Evolutionary conservation across 2,113 vertebrate genomes (phyloP), one percentile per base, ranked within the genome.

Genomic region (Sturnus vulgaris): DNA sequence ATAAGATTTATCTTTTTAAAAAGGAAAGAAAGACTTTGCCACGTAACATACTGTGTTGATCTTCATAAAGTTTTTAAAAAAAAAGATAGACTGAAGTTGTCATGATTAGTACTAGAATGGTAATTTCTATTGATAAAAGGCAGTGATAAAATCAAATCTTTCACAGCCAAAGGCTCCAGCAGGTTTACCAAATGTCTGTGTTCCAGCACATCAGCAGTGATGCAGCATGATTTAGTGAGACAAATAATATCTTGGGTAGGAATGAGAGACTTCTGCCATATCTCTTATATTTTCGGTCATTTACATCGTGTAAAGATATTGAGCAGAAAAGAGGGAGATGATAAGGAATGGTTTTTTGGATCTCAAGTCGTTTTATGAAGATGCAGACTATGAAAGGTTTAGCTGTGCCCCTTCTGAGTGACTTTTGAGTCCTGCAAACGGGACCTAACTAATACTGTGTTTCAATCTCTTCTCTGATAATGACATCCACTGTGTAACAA

Each of bases 371-470:
- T 39, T 2, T 0, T 46, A 5, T 2, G 7, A 56, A 79, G 30
- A 39, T 56, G 80, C 44, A 15, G 28, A 31, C 77, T 57, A 19
- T 1, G 2, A 56, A 88, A 72, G 4, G 4, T 13, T 72, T 60
- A 28, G 30, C 30, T 59, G n/a, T 81, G 42, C 10, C 25, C 7
- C 23, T 53, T 80, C 40, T 18, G 49, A 68, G 40, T 69, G 76
- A 65, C n/a, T 90, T 75, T 21, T 0, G 0, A 71, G 46, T 64
- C n/a, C 40, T 80, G 63, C 50, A 31, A 11, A 52, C 0, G 1
- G 19, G 17, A 57, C 14, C 44, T 76, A 0, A 44, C 59, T 39
- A 52, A 52, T 52, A 52, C 33, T 75, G 17, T 5, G 0, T 70
- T 56, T 86, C 15, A 60, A 0, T 7, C 37, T 44, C 23, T 75